Conservation (phyloP, 2,797 vertebrate species). For the Premnoplex brunnescens region DNA sequence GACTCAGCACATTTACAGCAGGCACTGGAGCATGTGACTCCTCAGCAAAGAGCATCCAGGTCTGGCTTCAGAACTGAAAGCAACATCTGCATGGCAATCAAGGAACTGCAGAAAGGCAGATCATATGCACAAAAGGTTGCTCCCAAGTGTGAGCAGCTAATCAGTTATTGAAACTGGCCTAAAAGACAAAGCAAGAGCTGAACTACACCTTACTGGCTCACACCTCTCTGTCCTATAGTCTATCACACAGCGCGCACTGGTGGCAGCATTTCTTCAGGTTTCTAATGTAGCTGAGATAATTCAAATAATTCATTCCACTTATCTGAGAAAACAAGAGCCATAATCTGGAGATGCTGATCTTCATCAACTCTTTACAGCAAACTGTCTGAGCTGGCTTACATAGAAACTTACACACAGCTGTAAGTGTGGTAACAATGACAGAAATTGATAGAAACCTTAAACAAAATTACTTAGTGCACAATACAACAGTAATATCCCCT, state of each 20-base stretch:
- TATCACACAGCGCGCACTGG: no score
- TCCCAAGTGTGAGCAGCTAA: not conserved
- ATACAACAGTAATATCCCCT: not conserved
- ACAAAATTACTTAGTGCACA: not conserved
- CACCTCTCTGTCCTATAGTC: no score
- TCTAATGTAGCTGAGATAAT: not conserved
- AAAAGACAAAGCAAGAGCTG: no score
- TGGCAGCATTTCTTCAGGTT: no score
- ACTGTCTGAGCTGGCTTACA: not conserved
- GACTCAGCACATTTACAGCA: not conserved
- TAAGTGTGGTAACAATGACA: not conserved
- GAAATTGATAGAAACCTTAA: not conserved
- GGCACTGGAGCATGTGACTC: not conserved
- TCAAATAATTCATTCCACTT: not conserved
- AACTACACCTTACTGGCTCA: no score
- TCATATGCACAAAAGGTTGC: not conserved
- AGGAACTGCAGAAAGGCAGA: not conserved
- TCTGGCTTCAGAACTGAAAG: not conserved
- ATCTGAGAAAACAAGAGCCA: not conserved
- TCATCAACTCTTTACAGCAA: not conserved
- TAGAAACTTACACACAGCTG: not conserved
- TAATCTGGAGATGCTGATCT: not conserved
- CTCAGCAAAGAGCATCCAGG: not conserved
- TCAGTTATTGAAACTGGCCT: no score
- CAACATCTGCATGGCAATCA: not conserved